Base-by-base conservation (phyloP, 2,797 vertebrate species). In the Molossus alvarezi region DNA sequence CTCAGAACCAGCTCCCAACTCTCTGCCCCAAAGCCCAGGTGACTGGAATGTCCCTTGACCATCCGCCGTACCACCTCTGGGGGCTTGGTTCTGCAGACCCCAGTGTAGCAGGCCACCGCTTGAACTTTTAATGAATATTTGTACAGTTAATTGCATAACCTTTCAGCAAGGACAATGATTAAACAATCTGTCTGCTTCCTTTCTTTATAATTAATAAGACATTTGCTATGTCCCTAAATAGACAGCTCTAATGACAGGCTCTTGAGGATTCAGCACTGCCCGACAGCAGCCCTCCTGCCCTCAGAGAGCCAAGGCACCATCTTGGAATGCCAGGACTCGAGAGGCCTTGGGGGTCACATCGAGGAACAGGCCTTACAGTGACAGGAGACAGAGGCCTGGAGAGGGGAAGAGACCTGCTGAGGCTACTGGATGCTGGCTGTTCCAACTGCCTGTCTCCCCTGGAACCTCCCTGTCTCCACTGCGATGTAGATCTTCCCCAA, bases 131-230 rank as follows among this genome's bases (percentile, higher is more conserved):
- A 98, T 98, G 98, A 98, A 97, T 97, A 98, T 98, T 98, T 96
- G 98, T 97, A 91, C 89, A 96, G 97, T 96, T 98, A 98, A 98
- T 98, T 98, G 98, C 96, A 96, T 96, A 98, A 98, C 98, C 97
- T 98, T 98, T 95, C 96, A 97, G 94, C 98, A 98, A 98, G 98
- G 98, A 96, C 98, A 98, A 29, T 92, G 97, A 98, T 98, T 98
- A 98, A 98, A 98, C 97, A 97, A 97, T 84, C 98, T 88, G 75
- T 98, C 97, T 97, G 95, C 97, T 98, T 98, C 97, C 96, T 98
- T 98, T 98, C 98, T 97, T 98, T 97, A 97, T 98, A 98, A 99
- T 98, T 98, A 99, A 98, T 98, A 98, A 98, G 98, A 98, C 97
- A 98, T 98, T 98, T 98, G 97, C 92, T 69, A 33, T 94, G 97